Evolutionary conservation across 2,113 vertebrate species (phyloP), one percentile per base, ranked within the genome.

Genomic region (Miniopterus natalensis): DNA sequence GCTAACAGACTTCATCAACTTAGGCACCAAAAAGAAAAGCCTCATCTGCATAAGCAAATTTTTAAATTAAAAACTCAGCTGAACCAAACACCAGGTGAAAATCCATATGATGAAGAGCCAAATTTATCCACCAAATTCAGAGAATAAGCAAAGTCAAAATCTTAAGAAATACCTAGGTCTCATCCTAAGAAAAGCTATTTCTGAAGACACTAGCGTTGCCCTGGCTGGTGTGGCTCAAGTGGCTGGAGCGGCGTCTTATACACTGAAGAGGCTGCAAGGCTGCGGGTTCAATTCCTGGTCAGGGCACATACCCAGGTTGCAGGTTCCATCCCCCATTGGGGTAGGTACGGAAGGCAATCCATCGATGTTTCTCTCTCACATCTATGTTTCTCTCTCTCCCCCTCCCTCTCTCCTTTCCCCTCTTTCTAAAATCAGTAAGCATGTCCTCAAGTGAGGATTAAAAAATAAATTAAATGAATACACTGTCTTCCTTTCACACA

Each of bases 121-220:
- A 42, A 92, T 36, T 73, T 42, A 84, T 11, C 31, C 42, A 84
- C 27, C 42, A 42, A 85, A 77, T 71, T 95, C 47, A 63, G n/a
- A 93, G 65, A 93, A 66, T 15, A 25, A 78, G 8, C 36, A 86
- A 91, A 71, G 71, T 3, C 31, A 80, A 88, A 95, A 92, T 42
- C 86, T 47, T 84, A 45, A 61, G 36, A 79, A 61, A 73, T 42
- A 68, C 8, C n/a, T 45, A 74, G 3, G 47, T 45, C 13, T 21
- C 20, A 61, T 20, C n/a, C 66, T 45, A 42, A 55, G 49, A 40
- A 84, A 94, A 80, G 47, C 36, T 57, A 74, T 20, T 89, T 57
- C 66, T 81, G 80, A 96, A 86, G 59, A 61, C 18, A 83, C 5
- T 27, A 27, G 45, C 40, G 90, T n/a, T 15, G 29, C 31, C 2